phyloP scores from a whole-genome alignment of 2,888 invertebrate genomes.

The Siphonodentalium dalli region DNA sequence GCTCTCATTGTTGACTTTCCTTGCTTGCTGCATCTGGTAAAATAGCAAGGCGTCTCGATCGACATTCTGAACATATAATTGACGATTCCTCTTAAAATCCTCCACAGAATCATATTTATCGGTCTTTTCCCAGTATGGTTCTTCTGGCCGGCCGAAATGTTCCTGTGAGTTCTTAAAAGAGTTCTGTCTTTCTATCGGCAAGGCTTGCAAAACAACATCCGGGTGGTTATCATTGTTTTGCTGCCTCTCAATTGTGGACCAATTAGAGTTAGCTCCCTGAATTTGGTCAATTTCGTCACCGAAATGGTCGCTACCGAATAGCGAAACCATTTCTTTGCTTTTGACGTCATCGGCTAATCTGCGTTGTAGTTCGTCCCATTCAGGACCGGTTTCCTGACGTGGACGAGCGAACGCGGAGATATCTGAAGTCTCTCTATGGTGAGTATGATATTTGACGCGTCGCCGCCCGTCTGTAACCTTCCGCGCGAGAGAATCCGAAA shows the following conservation, averaged over 20 bases:
- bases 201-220: not conserved
- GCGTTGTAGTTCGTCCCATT: not conserved
- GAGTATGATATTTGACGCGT: not conserved
- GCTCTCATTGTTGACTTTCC: slow-evolving; percentile 41
- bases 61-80: slow-evolving; percentile 38
- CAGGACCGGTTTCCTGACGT: not conserved
- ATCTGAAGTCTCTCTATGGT: not conserved
- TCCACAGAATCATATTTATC: slow-evolving; percentile 36
- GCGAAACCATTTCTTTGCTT: not conserved
- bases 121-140: not conserved
- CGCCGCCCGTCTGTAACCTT: too few relatives aligned
- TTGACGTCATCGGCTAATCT: not conserved
- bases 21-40: slow-evolving; percentile 51
- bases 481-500: too few relatives aligned
- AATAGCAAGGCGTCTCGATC: slow-evolving; percentile 56
- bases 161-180: not conserved
- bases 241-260: too few relatives aligned
- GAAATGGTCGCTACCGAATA: not conserved
- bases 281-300: not conserved
- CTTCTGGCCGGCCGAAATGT: not conserved
- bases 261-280: too few relatives aligned
- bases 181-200: not conserved
- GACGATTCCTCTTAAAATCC: slow-evolving; percentile 26
- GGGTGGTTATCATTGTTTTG: not conserved
- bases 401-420: not conserved